phyloP scores from a whole-genome alignment of 2,797 vertebrate genomes.

The Thunnus albacares region DNA sequence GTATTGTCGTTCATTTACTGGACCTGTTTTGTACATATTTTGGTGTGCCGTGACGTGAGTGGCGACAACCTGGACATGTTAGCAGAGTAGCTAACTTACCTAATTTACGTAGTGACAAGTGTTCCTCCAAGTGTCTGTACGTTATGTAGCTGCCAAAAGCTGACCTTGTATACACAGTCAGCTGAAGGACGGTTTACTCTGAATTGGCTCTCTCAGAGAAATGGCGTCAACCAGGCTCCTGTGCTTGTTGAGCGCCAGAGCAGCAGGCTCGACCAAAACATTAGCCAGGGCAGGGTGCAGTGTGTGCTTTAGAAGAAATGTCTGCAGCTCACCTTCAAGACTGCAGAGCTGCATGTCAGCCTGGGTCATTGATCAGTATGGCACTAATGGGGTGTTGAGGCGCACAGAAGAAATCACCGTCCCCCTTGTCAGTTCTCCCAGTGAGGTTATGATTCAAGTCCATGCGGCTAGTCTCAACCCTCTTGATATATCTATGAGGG shows the following conservation, averaged over 20 bases:
- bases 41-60: neutral
- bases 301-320: slow-evolving; percentile 56
- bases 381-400: slow-evolving; percentile 88
- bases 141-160: neutral
- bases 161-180: slow-evolving; percentile 30
- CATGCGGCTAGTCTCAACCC: slow-evolving; percentile 93
- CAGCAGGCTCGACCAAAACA: slow-evolving; percentile 39
- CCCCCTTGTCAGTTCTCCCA: slow-evolving; percentile 86
- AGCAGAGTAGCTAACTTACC: slow-evolving; percentile 38
- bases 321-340: slow-evolving; percentile 76
- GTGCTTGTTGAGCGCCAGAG: slow-evolving; percentile 43
- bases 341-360: slow-evolving; percentile 88
- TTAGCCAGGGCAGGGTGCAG: slow-evolving; percentile 38
- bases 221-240: slow-evolving; percentile 65
- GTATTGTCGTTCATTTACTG: neutral
- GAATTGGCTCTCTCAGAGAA: slow-evolving; percentile 16
- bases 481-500: slow-evolving; percentile 93
- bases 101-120: neutral
- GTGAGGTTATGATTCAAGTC: slow-evolving; percentile 92
- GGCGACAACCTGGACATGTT: slow-evolving; percentile 17
- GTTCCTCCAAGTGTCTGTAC: slow-evolving; percentile 6
- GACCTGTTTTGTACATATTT: neutral
- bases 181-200: neutral
- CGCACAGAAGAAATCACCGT: slow-evolving; percentile 84
- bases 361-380: slow-evolving; percentile 93